A percentile compares a stretch with the other conserved stretches of the same genome.
phyloP scores from a whole-genome alignment of 2,797 vertebrate species.

The Catamblyrhynchus diadema region DNA sequence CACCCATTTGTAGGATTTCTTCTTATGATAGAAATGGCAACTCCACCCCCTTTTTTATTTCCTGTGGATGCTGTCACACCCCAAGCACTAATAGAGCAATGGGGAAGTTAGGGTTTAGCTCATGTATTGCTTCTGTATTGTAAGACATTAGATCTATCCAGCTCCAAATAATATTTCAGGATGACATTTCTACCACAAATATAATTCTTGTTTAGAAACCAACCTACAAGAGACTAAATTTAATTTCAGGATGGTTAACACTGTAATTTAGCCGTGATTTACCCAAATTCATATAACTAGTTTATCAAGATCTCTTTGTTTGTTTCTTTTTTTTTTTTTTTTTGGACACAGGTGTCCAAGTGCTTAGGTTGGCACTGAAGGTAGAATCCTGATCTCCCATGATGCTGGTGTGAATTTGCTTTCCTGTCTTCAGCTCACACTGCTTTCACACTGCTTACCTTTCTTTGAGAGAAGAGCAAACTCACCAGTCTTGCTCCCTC shows the following conservation, averaged over 20 bases:
- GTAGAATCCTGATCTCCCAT: conserved; percentile 5
- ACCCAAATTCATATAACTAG: background rate
- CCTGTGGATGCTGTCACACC: background rate
- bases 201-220: background rate
- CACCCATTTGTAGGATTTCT: background rate
- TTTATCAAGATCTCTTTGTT: background rate
- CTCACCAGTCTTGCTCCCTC: conserved; percentile 9
- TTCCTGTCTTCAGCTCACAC: conserved; percentile 40
- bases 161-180: background rate
- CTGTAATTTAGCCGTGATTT: background rate
- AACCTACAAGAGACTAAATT: background rate
- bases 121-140: background rate
- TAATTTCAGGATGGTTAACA: background rate
- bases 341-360: background rate
- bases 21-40: background rate
- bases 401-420: conserved; percentile 32
- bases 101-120: background rate
- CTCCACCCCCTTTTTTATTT: background rate
- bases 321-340: background rate
- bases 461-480: conserved; percentile 54
- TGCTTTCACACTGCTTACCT: conserved; percentile 32
- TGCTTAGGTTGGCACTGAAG: background rate
- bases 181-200: background rate
- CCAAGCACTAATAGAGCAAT: conserved; percentile 20
- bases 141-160: background rate